These are phyloP conservation scores for Conomelus anceps DNA, from an alignment of 2,888 invertebrate genomes.

Conservation along the genomic window DNA sequence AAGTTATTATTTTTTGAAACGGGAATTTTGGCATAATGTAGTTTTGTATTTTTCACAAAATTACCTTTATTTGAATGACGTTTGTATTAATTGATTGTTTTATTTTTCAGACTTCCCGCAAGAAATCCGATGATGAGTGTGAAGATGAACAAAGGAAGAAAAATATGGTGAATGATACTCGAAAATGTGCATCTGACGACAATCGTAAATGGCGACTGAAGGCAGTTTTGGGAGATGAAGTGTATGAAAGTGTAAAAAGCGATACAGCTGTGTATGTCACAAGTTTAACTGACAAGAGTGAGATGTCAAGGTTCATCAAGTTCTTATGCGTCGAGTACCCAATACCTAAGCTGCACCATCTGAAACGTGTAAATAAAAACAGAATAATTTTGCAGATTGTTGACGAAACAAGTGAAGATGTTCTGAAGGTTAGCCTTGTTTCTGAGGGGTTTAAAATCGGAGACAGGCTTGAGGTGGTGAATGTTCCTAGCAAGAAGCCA, in stretches of 20 bases:
- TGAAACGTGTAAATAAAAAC: slow-evolving; percentile 61
- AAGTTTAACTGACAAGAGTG: slow-evolving; percentile 52
- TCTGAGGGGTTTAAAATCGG: background rate
- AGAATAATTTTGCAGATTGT: slow-evolving; percentile 29
- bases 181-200: background rate
- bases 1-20: no score
- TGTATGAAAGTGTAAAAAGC: background rate
- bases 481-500: slow-evolving; percentile 57
- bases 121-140: background rate
- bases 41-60: background rate
- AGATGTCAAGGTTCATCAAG: slow-evolving; percentile 55
- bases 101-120: background rate
- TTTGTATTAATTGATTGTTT: background rate
- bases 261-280: slow-evolving; percentile 53
- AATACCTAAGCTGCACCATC: slow-evolving; percentile 55
- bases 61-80: background rate
- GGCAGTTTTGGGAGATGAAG: background rate
- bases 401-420: background rate
- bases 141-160: background rate
- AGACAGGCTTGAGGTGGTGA: slow-evolving; percentile 14
- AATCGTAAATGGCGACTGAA: background rate
- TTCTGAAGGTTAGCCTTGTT: background rate
- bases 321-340: slow-evolving; percentile 53
- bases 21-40: no score
- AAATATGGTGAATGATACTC: background rate